Percentiles rank a stretch among this genome's conserved stretches.
These are phyloP conservation scores for Anoplius nigerrimus DNA, from an alignment of 2,888 invertebrate species.

Conservation along the genomic window DNA sequence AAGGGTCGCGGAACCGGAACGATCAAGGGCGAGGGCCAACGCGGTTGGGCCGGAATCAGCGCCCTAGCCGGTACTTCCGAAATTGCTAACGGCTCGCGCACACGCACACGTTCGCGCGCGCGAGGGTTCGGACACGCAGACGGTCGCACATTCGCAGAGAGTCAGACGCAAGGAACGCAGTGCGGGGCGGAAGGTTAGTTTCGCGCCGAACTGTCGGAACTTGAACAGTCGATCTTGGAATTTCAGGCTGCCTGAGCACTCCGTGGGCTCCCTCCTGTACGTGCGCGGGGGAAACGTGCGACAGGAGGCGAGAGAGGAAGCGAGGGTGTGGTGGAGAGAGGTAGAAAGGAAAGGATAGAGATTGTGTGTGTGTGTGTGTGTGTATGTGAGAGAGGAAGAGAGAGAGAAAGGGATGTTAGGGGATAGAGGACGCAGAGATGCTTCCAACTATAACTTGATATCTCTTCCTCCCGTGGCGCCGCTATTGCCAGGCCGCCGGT, in stretches of 20 bases:
- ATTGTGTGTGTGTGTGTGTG: no score
- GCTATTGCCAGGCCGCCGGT: constrained; percentile 38
- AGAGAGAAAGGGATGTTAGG: not conserved
- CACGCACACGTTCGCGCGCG: constrained; percentile 21
- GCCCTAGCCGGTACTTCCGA: constrained; percentile 17
- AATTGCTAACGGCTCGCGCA: constrained; percentile 32
- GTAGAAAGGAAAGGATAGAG: not conserved
- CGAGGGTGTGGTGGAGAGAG: not conserved
- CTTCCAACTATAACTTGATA: constrained; percentile 55
- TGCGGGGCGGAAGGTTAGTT: constrained; percentile 31
- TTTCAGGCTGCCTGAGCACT: constrained; percentile 46
- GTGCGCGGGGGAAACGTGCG: constrained; percentile 2
- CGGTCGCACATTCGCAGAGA: constrained; percentile 22
- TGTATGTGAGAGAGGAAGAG: not conserved
- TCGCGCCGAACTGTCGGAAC: constrained; percentile 51
- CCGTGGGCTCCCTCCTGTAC: constrained; percentile 21
- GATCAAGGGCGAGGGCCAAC: not conserved
- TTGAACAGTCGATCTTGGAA: constrained; percentile 49
- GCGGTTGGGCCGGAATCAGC: not conserved
- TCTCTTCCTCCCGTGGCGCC: constrained; percentile 46
- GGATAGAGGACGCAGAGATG: constrained; percentile 16
- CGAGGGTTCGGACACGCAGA: not conserved
- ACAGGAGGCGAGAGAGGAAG: not conserved
- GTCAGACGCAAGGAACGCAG: constrained; percentile 21
- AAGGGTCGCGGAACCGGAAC: no score